Conservation (phyloP, 2,113 vertebrate species). For the Ibidorhyncha struthersii region DNA sequence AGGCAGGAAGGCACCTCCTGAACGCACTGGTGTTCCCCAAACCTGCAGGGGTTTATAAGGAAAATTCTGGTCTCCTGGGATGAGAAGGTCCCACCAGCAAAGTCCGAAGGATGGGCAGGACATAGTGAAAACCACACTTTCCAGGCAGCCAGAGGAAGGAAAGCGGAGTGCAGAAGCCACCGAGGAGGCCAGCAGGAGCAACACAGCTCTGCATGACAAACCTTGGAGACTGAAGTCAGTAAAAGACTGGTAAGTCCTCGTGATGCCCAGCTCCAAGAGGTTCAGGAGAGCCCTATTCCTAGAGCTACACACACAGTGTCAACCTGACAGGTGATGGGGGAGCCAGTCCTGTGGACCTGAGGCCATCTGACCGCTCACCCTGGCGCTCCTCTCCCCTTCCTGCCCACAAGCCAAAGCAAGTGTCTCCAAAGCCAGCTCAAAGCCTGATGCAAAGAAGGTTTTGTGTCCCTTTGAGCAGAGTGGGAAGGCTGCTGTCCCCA, state of each 20-base stretch:
- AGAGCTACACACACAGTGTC: background rate
- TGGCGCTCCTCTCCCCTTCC: background rate
- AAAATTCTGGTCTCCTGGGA: background rate
- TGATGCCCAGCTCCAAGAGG: background rate
- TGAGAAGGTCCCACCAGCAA: background rate
- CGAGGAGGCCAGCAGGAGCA: background rate
- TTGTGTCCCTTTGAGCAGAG: background rate
- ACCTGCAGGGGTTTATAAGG: background rate
- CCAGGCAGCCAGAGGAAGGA: background rate
- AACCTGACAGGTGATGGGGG: accelerated
- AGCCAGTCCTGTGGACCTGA: background rate
- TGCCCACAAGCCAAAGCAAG: background rate
- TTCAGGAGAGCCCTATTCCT: background rate
- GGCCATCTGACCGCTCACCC: background rate
- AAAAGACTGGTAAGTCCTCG: accelerated
- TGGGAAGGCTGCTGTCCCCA: background rate
- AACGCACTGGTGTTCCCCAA: background rate
- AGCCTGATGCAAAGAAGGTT: background rate
- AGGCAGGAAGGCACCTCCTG: background rate
- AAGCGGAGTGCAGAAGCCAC: background rate
- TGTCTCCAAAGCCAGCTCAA: background rate
- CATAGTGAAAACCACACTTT: background rate
- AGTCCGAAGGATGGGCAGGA: background rate
- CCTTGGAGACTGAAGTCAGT: background rate
- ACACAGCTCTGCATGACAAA: accelerated